Percentiles rank a stretch among this genome's conserved stretches.
These are phyloP conservation scores for Crenichthys baileyi DNA, from an alignment of 2,797 vertebrate species.

Conservation along the genomic window DNA sequence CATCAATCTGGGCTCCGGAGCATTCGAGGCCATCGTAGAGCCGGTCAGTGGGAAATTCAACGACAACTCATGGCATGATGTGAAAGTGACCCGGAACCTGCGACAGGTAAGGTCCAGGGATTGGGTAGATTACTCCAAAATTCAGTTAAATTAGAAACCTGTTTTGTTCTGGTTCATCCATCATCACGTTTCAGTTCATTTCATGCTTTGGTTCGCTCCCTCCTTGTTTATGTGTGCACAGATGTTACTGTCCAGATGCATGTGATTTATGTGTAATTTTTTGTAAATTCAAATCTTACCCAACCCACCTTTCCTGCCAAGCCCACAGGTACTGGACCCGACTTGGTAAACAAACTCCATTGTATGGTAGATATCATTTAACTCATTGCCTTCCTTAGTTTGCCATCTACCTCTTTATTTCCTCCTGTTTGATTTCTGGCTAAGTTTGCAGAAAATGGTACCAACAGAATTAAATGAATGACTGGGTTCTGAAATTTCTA, in stretches of 20 bases:
- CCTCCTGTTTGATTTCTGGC: neutral
- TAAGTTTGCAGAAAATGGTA: neutral
- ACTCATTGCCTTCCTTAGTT: constrained; percentile 80
- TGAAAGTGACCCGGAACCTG: constrained; percentile 98
- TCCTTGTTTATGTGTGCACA: neutral
- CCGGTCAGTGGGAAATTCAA: constrained; percentile 98
- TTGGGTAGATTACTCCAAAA: neutral
- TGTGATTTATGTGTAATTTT: constrained; percentile 70
- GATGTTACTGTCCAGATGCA: neutral
- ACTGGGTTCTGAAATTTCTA: neutral
- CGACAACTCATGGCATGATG: constrained; percentile 97
- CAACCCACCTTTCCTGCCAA: constrained; percentile 87
- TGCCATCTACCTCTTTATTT: constrained; percentile 85
- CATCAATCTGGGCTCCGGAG: constrained; percentile 97
- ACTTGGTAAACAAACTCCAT: constrained; percentile 99
- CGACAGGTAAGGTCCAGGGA: constrained; percentile 88
- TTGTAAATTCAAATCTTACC: constrained; percentile 89
- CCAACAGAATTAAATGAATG: neutral
- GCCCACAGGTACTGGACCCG: constrained; percentile 95
- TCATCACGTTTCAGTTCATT: neutral
- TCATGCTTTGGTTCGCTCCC: neutral
- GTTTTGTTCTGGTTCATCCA: neutral
- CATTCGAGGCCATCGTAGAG: constrained; percentile 98
- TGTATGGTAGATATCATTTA: constrained; percentile 98
- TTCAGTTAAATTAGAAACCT: neutral